Evolutionary conservation across 2,888 invertebrate genomes (phyloP).

Genomic region (Dione juno): DNA sequence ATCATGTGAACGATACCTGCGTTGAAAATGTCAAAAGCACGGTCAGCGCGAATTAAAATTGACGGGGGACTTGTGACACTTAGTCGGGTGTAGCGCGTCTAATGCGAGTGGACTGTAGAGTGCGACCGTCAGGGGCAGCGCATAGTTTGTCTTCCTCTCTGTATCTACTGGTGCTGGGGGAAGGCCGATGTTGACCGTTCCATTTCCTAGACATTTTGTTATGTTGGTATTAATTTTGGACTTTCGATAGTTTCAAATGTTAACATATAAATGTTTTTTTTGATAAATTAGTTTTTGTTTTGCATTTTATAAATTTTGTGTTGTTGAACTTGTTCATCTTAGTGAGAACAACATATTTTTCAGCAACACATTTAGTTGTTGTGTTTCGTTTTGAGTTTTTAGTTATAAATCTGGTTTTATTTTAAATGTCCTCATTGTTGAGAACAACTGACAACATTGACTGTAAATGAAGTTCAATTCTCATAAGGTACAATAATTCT

Average conservation of each 20-base stretch:
- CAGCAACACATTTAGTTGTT: no score
- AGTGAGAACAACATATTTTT: no score
- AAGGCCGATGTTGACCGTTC: constrained; percentile 76
- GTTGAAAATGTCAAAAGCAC: constrained; percentile 70
- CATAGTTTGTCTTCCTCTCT: constrained; percentile 76
- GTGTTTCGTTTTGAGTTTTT: no score
- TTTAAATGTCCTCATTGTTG: no score
- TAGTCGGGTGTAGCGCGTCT: constrained; percentile 75
- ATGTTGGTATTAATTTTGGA: constrained; percentile 14
- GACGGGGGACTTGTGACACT: constrained; percentile 77
- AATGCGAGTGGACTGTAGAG: constrained; percentile 74
- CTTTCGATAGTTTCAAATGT: background rate
- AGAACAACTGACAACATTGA: no score
- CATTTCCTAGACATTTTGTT: constrained; percentile 50
- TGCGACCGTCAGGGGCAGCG: constrained; percentile 73
- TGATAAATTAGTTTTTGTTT: background rate
- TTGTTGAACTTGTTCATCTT: no score
- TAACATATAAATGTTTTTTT: background rate
- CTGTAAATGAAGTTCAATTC: no score
- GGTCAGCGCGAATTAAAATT: constrained; percentile 81
- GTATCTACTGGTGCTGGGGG: constrained; percentile 58
- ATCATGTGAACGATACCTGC: constrained; percentile 52
- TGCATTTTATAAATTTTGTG: background rate
- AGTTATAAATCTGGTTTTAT: no score
- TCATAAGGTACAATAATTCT: no score